Evolutionary conservation across 1,140 invertebrate species (phyloP).

Genomic region (Zophobas morio): DNA sequence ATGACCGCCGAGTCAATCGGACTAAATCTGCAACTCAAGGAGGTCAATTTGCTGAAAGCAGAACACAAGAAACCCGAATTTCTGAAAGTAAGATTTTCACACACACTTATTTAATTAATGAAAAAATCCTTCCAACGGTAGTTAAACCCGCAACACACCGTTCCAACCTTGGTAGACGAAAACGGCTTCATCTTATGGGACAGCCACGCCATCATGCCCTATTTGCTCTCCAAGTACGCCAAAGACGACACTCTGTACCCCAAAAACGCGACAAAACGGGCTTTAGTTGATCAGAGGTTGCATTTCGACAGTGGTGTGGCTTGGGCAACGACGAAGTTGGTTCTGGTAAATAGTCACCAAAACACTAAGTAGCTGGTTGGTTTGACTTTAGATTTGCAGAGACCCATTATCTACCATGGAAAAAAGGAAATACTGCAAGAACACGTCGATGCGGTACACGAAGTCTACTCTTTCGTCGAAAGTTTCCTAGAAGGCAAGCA

Average conservation of each 20-base stretch:
- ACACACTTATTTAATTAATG: background rate
- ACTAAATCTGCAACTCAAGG: constrained; percentile 7
- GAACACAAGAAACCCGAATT: constrained; percentile 16
- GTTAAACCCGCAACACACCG: constrained; percentile 79
- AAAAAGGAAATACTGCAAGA: constrained; percentile 44
- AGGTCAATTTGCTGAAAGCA: background rate
- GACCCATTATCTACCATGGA: constrained; percentile 50
- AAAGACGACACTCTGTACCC: constrained; percentile 74
- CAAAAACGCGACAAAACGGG: constrained; percentile 71
- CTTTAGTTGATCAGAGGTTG: constrained; percentile 71
- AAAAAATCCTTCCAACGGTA: constrained; percentile 47
- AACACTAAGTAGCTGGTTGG: background rate
- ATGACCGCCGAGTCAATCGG: constrained; percentile 9
- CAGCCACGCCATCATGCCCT: constrained; percentile 75
- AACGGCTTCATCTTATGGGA: constrained; percentile 75
- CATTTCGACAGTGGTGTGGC: constrained; percentile 71
- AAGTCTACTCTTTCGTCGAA: constrained; percentile 53
- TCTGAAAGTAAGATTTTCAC: constrained; percentile 22
- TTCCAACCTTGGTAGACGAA: constrained; percentile 77
- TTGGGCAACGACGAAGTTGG: constrained; percentile 58
- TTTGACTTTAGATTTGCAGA: constrained; percentile 32
- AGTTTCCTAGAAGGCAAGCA: constrained; percentile 47
- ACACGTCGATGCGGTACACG: constrained; percentile 22
- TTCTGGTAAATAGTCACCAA: constrained; percentile 45
- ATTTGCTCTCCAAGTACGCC: constrained; percentile 74